Evolutionary conservation across 2,113 vertebrate species (phyloP), one percentile per base, ranked within the genome.

Genomic region (Bothrops jararaca): DNA sequence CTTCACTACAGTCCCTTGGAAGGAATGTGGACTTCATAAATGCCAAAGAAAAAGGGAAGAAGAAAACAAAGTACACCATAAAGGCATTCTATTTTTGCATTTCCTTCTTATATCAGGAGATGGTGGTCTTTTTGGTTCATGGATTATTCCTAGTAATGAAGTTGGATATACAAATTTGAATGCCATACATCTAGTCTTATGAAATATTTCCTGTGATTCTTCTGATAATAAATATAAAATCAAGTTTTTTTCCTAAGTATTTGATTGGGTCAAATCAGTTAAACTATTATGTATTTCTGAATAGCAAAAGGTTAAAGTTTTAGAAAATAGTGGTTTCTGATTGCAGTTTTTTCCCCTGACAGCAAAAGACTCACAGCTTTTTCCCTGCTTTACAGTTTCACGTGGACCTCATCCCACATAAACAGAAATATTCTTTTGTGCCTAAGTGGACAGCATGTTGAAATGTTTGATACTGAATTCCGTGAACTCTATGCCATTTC

Each of bases 401-500:
- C 98, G 0, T 99, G 99, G 99, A 98, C 97, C 24, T 97, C 98
- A 18, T 98, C 98, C 11, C 98, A 98, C 7, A 97, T 99, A 95
- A 98, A 99, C 96, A 98, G 99, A 94, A 99, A 98, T 95, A 98
- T 99, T 93, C 98, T 99, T 93, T 98, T 98, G 0, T 96, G 99
- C 89, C 97, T 99, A 97, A 98, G 98, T 0, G 99, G 99, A 10
- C 99, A 99, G 95, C 97, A 99, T 0, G 98, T 98, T 12, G 99
- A 99, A 93, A 96, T 98, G 95, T 99, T 98, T 52, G 99, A 99
- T 6, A 50, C 96, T 20, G 98, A 99, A 95, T 99, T 99, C 96
- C 97, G 99, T 6, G 98, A 99, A 95, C 98, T 99, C 9, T 99
- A 99, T 0, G 99, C 99, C 94, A 96, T 98, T 96, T 99, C 99